phyloP scores from a whole-genome alignment of 2,888 invertebrate genomes.

The Noctua comes region DNA sequence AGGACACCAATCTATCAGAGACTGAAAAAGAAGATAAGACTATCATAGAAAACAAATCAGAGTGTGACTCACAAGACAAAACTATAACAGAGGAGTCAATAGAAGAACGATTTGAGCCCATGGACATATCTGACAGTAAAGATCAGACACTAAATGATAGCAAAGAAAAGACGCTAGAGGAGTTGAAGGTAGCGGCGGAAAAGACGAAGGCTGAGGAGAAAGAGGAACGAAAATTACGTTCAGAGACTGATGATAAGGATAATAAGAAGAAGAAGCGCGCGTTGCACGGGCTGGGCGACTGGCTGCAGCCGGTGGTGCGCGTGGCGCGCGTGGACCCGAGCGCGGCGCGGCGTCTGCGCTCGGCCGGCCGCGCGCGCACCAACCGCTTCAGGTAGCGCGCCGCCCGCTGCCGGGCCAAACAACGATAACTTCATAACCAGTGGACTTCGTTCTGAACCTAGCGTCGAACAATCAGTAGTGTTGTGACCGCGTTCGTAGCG shows the following conservation, averaged over 20 bases:
- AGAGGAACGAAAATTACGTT: conserved; percentile 73
- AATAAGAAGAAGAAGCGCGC: conserved; percentile 78
- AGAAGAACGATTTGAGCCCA: conserved; percentile 55
- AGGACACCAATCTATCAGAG: conserved; percentile 76
- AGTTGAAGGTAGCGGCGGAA: conserved; percentile 74
- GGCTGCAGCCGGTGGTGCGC: conserved; percentile 92
- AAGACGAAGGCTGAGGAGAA: conserved; percentile 73
- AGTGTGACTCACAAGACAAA: conserved; percentile 67
- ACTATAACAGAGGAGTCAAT: conserved; percentile 54
- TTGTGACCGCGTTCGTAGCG: conserved; percentile 55
- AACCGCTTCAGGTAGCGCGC: conserved; percentile 76
- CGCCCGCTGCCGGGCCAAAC: conserved; percentile 19
- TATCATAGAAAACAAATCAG: conserved; percentile 64
- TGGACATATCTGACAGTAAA: conserved; percentile 63
- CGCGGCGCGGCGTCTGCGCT: conserved; percentile 80
- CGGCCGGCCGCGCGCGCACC: conserved; percentile 74
- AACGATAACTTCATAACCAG: conserved; percentile 29
- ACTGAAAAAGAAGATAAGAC: conserved; percentile 72
- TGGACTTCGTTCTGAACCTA: conserved; percentile 26
- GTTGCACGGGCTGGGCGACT: conserved; percentile 78
- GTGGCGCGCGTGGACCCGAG: conserved; percentile 91
- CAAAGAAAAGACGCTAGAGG: conserved; percentile 72
- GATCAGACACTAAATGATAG: conserved; percentile 68
- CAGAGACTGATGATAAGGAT: conserved; percentile 79
- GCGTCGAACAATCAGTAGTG: conserved; percentile 53